Evolutionary conservation across 1,140 invertebrate species (phyloP).

Genomic region (Berghia stephanieae): DNA sequence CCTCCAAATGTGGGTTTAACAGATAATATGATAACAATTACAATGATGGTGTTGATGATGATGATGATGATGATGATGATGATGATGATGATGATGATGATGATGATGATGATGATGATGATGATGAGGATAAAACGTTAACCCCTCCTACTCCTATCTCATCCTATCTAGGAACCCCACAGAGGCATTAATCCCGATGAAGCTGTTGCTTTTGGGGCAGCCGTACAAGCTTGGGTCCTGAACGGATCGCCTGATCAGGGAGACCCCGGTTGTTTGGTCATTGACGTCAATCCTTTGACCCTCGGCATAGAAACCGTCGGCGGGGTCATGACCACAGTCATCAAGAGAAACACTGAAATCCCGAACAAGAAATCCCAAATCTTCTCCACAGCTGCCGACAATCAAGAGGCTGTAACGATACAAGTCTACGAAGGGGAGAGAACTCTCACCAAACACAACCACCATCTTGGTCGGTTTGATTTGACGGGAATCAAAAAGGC

Average conservation of each 20-base stretch:
- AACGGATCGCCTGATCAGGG: constrained; percentile 73
- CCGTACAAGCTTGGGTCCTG: constrained; percentile 91
- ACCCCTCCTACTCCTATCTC: no score
- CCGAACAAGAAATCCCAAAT: constrained; percentile 99
- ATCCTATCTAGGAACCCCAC: constrained; percentile 84
- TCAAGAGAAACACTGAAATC: constrained; percentile 96
- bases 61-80: no score
- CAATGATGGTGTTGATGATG: no score
- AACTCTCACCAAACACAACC: constrained; percentile 99
- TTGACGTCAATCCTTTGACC: constrained; percentile 97
- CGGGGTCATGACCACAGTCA: constrained; percentile 99
- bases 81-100: no score
- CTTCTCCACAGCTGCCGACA: constrained; percentile 99
- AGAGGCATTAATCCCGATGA: constrained; percentile 96
- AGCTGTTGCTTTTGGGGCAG: constrained; percentile 87
- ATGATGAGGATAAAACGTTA: no score
- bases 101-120: no score
- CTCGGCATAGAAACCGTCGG: constrained; percentile 99
- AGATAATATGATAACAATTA: no score
- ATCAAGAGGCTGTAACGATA: constrained; percentile 98
- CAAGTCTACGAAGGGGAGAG: constrained; percentile 98
- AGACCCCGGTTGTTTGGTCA: constrained; percentile 82
- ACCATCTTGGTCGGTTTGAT: constrained; percentile 97
- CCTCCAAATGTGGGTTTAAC: no score
- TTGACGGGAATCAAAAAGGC: constrained; percentile 97